Percentiles rank a stretch among this genome's conserved stretches.
These are phyloP conservation scores for Stenolophus ochropezus DNA, from an alignment of 2,888 invertebrate genomes.

Conservation along the genomic window DNA sequence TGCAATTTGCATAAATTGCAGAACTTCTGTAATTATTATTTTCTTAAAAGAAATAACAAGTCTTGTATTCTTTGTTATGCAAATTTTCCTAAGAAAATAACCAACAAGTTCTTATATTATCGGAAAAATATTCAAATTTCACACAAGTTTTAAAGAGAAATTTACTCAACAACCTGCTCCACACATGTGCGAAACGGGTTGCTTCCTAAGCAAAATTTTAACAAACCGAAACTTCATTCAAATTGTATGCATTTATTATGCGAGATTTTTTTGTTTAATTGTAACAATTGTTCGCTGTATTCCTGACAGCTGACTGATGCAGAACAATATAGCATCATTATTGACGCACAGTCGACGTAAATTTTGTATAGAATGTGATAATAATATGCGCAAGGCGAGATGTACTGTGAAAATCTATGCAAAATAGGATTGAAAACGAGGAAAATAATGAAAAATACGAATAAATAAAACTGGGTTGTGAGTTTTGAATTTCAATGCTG, in stretches of 20 bases:
- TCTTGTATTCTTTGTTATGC: background rate
- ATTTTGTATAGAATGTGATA: background rate
- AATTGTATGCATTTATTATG: background rate
- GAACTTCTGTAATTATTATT: background rate
- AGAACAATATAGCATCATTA: conserved; percentile 10
- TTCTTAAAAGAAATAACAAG: background rate
- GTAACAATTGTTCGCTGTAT: conserved; percentile 3
- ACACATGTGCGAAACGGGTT: background rate
- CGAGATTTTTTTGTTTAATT: background rate
- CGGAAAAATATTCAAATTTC: background rate
- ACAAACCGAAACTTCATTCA: background rate
- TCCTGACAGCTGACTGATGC: conserved; percentile 7
- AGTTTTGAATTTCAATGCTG: background rate
- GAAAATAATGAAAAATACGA: background rate
- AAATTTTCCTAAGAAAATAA: background rate
- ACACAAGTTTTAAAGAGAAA: background rate
- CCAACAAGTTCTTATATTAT: background rate
- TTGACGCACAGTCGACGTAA: background rate
- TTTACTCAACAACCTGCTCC: background rate
- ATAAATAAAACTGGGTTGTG: background rate
- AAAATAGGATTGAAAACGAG: background rate
- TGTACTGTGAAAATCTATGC: background rate
- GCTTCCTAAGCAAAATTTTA: background rate
- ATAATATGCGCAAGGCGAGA: background rate
- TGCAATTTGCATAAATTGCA: background rate